Evolutionary conservation across 1,140 invertebrate species (phyloP).

Genomic region (Lordiphosa stackelbergi): DNA sequence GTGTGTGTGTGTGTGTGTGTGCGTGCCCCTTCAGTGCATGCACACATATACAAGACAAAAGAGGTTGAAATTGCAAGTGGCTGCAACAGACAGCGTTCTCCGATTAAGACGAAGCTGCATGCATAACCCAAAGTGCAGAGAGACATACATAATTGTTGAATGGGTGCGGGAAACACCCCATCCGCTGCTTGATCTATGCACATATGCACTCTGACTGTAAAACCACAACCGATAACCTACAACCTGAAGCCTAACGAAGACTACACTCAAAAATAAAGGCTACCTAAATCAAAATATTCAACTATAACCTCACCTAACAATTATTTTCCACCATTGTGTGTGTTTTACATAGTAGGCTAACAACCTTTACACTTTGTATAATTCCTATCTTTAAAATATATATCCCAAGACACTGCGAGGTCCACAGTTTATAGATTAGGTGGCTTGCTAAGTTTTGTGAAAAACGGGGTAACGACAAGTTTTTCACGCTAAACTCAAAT

Average conservation of each 20-base stretch:
- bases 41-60: constrained; percentile 64
- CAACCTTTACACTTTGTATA: no score
- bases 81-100: constrained; percentile 39
- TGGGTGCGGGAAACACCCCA: constrained; percentile 7
- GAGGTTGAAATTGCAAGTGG: constrained; percentile 63
- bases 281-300: no score
- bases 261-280: not conserved
- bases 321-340: no score
- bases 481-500: no score
- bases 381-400: no score
- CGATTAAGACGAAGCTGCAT: constrained; percentile 14
- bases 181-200: constrained; percentile 50
- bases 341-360: no score
- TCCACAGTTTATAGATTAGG: no score
- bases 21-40: constrained; percentile 62
- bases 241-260: constrained; percentile 3
- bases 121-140: constrained; percentile 8
- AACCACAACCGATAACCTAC: constrained; percentile 23
- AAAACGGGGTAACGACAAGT: no score
- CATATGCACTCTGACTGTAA: constrained; percentile 28
- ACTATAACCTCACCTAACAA: no score
- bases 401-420: no score
- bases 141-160: constrained; percentile 40
- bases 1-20: not conserved
- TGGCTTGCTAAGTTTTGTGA: no score